Evolutionary conservation across 2,888 invertebrate genomes (phyloP), one percentile per base, ranked within the genome.

Genomic region (Rhagonycha lutea): DNA sequence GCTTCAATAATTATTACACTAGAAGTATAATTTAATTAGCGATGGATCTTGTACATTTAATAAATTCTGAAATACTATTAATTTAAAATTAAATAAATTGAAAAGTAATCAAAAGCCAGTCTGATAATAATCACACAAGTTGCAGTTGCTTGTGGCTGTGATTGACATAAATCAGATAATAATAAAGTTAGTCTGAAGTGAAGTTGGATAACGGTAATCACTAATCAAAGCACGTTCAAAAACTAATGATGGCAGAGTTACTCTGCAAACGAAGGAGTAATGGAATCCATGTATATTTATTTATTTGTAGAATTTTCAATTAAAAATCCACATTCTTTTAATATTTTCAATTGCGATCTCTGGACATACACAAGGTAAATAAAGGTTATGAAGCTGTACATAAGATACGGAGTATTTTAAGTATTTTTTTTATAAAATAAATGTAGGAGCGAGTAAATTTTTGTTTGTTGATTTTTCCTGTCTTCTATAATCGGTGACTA

Each of bases 151-250:
- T 72, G 65, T 70, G 70, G 70, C 63, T 47, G 70, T 76, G 68
- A 74, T 71, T 69, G 76, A 74, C 76, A 69, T 65, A 76, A 74
- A 76, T 76, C 73, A 76, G 76, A 76, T 76, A 76, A 76, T 60
- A 60, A 26, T 62, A 70, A 73, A 76, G 76, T 74, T 68, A 71
- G 70, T 76, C 69, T 65, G 76, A 76, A 76, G 76, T 73, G 76
- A 74, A 76, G 73, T 70, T 71, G 76, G 68, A 73, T 76, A 73
- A 71, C 73, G 71, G 73, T 32, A 67, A 76, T 76, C 76, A 65
- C 76, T 76, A 76, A 73, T 76, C 76, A 76, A 76, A 71, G 76
- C 76, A 76, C 76, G 76, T 76, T 76, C 73, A 76, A 73, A 76
- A 76, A 73, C 61, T 73, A 76, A 76, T 74, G 74, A 70, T 70